Evolutionary conservation across 1,140 invertebrate genomes (phyloP), one percentile per base, ranked within the genome.

Genomic region (Pogonomyrmex barbatus): DNA sequence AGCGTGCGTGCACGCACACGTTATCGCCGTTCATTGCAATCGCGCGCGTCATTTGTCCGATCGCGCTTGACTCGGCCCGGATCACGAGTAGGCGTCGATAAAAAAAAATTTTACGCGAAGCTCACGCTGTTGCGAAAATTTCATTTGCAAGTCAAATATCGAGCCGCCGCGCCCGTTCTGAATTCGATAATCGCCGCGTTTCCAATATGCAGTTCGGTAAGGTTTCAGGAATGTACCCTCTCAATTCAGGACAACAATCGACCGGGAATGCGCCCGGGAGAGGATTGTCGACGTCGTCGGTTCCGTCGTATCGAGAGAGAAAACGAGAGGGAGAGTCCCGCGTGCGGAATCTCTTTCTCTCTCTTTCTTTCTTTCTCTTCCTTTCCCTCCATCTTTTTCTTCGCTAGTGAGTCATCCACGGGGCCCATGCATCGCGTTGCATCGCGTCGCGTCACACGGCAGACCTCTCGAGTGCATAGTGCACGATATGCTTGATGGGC

Each of bases 201-300:
- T 39, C 56, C 47, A 36, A 10, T 42, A 42, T 67, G 63, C 60
- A 56, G 82, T 45, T 77, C 85, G 54, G 68, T 85, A 90, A 89
- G 78, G 85, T 87, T 85, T 87, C 79, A 86, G 89, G 90, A 92
- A 93, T 93, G 92, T 88, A 91, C 90, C 90, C 88, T 88, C 89
- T 91, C 90, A 91, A 92, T 92, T 93, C 90, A 78, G 91, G 85
- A 88, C 92, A 93, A 88, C 92, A 93, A 93, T 93, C 91, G 90
- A 85, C 85, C 88, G 85, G 93, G 93, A 94, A 94, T 94, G 93
- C 90, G 92, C 0, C 24, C 24, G 24, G 24, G 24, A 24, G 24
- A 90, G 92, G 89, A 85, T 88, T 86, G 91, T 92, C 90, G 91
- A 79, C 87, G 79, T 47, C 52, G 67, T 63, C 54, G 79, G 79